Conservation (phyloP, 2,797 vertebrate species). For the Tamandua tetradactyla region DNA sequence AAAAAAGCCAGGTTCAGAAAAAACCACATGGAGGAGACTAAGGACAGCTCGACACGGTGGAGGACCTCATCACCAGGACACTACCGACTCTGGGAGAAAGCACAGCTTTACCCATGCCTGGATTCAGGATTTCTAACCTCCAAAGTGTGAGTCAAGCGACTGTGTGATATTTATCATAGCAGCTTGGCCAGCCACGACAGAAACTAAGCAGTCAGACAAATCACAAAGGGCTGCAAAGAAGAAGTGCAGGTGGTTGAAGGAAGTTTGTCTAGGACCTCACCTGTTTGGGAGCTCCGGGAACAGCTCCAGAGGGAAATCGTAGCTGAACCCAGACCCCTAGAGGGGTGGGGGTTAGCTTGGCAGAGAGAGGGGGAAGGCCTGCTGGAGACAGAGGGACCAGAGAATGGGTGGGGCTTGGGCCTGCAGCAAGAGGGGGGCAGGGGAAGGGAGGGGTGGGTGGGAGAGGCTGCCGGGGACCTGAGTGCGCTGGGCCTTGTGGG, state of each 20-base stretch:
- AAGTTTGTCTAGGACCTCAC: accelerated
- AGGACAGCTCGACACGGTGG: no score
- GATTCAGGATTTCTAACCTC: no score
- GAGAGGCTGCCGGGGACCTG: background rate
- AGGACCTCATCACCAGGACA: no score
- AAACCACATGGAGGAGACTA: no score
- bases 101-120: no score
- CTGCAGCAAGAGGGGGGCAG: no score
- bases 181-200: no score
- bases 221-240: background rate
- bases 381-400: background rate
- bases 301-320: background rate
- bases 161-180: no score
- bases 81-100: no score
- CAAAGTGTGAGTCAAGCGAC: no score
- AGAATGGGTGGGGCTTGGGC: accelerated
- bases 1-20: no score
- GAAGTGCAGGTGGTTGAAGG: background rate
- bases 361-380: background rate
- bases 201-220: background rate
- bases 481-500: background rate
- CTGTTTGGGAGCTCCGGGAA: background rate
- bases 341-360: background rate
- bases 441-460: background rate
- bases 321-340: background rate